Base-by-base conservation (phyloP, 2,797 vertebrate genomes). In the Rhabdomys pumilio region DNA sequence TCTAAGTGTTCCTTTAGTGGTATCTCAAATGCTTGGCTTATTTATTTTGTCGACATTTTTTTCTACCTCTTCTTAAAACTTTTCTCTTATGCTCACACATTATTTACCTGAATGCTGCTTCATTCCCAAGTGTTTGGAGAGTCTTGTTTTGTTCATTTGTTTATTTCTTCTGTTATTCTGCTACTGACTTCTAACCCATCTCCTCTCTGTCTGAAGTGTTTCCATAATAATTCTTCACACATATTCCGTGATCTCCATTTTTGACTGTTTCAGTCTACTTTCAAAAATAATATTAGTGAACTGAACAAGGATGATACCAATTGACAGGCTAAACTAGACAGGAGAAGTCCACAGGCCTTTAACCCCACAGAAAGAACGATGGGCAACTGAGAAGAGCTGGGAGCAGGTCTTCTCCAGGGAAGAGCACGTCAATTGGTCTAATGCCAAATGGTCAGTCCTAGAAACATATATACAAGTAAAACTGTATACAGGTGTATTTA, bases 401-500 rank as follows among this genome's bases (percentile, higher is more conserved):
- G 31, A 79, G 15, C 8, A 3, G 29, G 8, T 34, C 15, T 31
- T 79, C 76, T 15, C 47, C 47, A 79, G 31, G 47, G 50, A 53
- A 53, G 8, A 79, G 31, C 47, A 79, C 9, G 10, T 15, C 15
- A 53, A 34, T 20, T 53, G 29, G 29, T 79, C 76, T 3, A 34
- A 15, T 41, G 38, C 20, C 38, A 73, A 73, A 41, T 41, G 69
- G n/a, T 73, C 69, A 38, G 13, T 34, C 76, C 29, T 79, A 47
- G 34, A 53, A 79, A 79, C 29, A 79, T 50, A 69, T 15, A 77
- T 77, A 77, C 73, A 76, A 44, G 41, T 44, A 29, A 76, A 38
- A 75, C 24, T 24, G 20, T 44, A 24, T n/a, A 75, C 20, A 44
- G 38, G 84, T 67, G 95, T 96, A 91, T 92, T 72, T 83, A 31